Percentiles rank a stretch among this genome's conserved stretches.
phyloP scores from a whole-genome alignment of 2,888 invertebrate genomes.

The Drosophila subsilvestris region DNA sequence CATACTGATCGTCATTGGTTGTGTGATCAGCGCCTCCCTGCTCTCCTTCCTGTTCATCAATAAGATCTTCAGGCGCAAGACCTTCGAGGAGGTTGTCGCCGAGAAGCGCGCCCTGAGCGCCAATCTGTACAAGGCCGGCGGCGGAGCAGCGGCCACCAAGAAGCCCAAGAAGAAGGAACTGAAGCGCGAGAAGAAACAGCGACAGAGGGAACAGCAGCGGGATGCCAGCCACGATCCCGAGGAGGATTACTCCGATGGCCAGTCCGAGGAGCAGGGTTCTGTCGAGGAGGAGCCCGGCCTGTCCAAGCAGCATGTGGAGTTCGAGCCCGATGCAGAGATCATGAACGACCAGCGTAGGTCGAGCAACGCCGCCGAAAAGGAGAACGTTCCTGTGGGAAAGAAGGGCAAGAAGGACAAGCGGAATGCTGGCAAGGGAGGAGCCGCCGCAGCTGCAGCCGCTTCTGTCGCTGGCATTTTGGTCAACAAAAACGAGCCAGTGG shows the following conservation, averaged over 20 bases:
- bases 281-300: constrained; percentile 77
- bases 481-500: constrained; percentile 81
- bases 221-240: constrained; percentile 66
- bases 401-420: constrained; percentile 80
- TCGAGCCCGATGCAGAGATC: constrained; percentile 82
- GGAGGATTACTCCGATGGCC: constrained; percentile 80
- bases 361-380: constrained; percentile 77
- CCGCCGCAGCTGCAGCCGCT: constrained; percentile 43
- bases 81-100: constrained; percentile 84
- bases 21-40: constrained; percentile 83
- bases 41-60: constrained; percentile 83
- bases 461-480: constrained; percentile 80
- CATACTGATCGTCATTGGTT: constrained; percentile 83
- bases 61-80: constrained; percentile 83
- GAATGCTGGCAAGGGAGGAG: constrained; percentile 51
- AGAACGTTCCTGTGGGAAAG: constrained; percentile 63
- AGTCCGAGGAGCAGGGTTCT: constrained; percentile 77
- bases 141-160: constrained; percentile 57
- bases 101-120: constrained; percentile 83
- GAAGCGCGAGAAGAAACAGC: constrained; percentile 82
- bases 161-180: constrained; percentile 82
- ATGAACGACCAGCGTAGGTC: constrained; percentile 58
- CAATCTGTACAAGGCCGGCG: constrained; percentile 82
- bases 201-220: constrained; percentile 77
- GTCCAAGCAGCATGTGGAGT: constrained; percentile 82